Evolutionary conservation across 2,113 vertebrate species (phyloP).

Genomic region (Hyperoodon ampullatus): DNA sequence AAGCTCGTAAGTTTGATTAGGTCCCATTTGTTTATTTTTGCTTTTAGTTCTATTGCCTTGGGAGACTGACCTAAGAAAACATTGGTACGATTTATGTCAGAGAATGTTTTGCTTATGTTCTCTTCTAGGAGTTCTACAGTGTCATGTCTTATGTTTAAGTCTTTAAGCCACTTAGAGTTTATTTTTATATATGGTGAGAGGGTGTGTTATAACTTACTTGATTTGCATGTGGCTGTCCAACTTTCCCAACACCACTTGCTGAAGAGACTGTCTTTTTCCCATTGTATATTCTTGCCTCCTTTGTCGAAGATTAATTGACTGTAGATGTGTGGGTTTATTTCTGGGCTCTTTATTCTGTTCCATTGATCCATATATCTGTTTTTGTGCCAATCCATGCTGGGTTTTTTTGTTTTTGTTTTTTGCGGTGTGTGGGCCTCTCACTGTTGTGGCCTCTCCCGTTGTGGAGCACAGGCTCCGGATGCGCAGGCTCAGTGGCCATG

Average conservation of each 20-base stretch:
- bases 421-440: no score
- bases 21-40: no score
- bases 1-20: no score
- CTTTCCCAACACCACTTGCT: background rate
- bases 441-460: no score
- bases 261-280: background rate
- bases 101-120: background rate
- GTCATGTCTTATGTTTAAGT: background rate
- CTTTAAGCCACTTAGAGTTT: background rate
- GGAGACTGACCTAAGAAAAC: no score
- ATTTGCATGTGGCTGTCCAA: background rate
- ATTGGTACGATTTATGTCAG: no score
- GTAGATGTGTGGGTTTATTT: background rate
- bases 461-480: no score
- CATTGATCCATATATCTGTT: no score
- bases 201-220: background rate
- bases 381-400: no score
- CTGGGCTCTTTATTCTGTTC: background rate
- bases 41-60: no score
- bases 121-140: background rate
- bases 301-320: background rate
- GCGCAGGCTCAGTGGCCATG: no score
- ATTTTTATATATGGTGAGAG: background rate
- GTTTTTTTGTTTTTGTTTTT: no score
- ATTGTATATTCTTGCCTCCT: background rate